A percentile compares a stretch with the other conserved stretches of the same genome.
phyloP scores from a whole-genome alignment of 2,113 vertebrate species.

The Odontesthes bonariensis region DNA sequence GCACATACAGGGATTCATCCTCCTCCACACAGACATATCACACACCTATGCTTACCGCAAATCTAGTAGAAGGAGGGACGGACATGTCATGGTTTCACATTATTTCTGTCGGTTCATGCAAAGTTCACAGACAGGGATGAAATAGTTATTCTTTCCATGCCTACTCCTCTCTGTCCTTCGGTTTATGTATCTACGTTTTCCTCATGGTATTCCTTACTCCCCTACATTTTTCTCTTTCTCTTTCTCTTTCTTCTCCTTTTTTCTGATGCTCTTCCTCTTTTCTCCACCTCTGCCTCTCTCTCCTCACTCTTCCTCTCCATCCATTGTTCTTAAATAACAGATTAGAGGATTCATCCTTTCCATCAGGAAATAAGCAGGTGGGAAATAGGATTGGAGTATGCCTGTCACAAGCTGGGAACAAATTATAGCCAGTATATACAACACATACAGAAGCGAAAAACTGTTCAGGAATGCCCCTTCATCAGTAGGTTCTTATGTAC shows the following conservation, averaged over 20 bases:
- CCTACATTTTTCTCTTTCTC: conserved; percentile 6
- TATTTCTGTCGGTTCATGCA: conserved; percentile 98
- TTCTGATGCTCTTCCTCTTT: neutral
- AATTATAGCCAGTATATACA: conserved; percentile 61
- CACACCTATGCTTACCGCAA: conserved; percentile 87
- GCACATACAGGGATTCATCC: conserved; percentile 63
- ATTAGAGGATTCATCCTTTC: conserved; percentile 71
- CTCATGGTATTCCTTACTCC: conserved; percentile 2
- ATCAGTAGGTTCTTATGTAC: neutral
- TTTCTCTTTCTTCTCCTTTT: neutral
- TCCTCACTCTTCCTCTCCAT: conserved; percentile 39
- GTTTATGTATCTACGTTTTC: conserved; percentile 33
- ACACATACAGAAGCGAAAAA: conserved; percentile 39
- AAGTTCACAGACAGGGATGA: conserved; percentile 98
- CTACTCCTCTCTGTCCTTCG: conserved; percentile 27
- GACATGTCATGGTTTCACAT: conserved; percentile 98
- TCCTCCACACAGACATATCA: conserved; percentile 51
- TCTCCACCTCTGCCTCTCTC: conserved; percentile 39
- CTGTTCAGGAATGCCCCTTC: neutral
- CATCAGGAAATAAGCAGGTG: conserved; percentile 76
- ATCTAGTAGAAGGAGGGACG: conserved; percentile 99
- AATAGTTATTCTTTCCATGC: conserved; percentile 82
- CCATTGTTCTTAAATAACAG: conserved; percentile 86
- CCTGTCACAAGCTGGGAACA: conserved; percentile 74
- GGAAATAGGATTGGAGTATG: conserved; percentile 73